A percentile compares a stretch with the other conserved stretches of the same genome.
Conservation (phyloP, 2,888 invertebrate species). For the Cryptocephalus primarius region DNA sequence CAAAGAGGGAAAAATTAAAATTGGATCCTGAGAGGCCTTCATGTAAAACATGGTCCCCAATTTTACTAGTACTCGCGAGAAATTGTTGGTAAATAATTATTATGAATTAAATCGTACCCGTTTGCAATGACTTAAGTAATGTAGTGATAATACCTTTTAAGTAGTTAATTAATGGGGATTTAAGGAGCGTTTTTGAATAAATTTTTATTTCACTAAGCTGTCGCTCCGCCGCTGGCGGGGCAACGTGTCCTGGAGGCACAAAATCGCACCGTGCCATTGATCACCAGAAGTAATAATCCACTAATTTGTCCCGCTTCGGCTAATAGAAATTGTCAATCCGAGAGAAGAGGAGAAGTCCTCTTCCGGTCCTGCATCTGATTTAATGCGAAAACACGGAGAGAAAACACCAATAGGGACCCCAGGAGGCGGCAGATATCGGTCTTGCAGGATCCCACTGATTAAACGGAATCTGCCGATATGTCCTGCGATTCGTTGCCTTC, state of each 20-base stretch:
- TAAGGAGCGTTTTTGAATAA: too few species aligned
- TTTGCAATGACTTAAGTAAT: too few species aligned
- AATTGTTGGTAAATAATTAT: too few species aligned
- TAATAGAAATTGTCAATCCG: slow-evolving; percentile 35
- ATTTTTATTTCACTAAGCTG: too few species aligned
- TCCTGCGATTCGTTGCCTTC: slow-evolving; percentile 9
- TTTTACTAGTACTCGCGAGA: too few species aligned
- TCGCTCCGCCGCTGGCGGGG: too few species aligned
- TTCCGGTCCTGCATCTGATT: slow-evolving; percentile 31
- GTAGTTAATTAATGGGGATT: too few species aligned
- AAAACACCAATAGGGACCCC: slow-evolving; percentile 25
- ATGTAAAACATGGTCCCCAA: too few species aligned
- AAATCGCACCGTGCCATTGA: neutral
- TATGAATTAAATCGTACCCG: too few species aligned
- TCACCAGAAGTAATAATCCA: slow-evolving; percentile 36
- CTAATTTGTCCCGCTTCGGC: slow-evolving; percentile 37
- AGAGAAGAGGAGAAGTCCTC: slow-evolving; percentile 18
- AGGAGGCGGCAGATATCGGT: slow-evolving; percentile 16
- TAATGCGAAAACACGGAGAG: slow-evolving; percentile 31
- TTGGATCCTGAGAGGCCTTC: too few species aligned
- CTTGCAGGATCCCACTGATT: slow-evolving; percentile 9
- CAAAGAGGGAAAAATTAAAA: too few species aligned
- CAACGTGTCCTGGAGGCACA: neutral
- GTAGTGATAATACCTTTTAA: too few species aligned
- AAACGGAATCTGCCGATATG: slow-evolving; percentile 9